A percentile compares a stretch with the other conserved stretches of the same genome.
phyloP scores from a whole-genome alignment of 2,888 invertebrate species.

The Amblyjoppa proteus region DNA sequence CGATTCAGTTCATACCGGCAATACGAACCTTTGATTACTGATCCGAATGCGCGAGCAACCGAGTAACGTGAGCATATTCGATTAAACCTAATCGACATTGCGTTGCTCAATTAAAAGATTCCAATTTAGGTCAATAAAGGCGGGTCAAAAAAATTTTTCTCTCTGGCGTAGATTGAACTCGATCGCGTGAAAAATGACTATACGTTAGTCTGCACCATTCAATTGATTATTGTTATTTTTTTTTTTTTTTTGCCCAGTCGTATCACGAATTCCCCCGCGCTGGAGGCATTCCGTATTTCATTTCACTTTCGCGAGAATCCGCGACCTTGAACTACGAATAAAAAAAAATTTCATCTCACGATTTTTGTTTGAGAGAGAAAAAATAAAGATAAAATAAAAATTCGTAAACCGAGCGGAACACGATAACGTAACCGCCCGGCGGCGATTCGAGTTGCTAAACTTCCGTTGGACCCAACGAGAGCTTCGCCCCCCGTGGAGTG shows the following conservation, averaged over 20 bases:
- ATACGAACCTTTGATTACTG: background rate
- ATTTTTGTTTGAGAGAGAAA: background rate
- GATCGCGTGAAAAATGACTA: too few relatives aligned
- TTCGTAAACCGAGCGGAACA: background rate
- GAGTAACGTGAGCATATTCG: background rate
- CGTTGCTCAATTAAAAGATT: background rate
- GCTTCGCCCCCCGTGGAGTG: conserved; percentile 2
- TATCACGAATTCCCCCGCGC: too few relatives aligned
- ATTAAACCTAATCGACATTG: background rate
- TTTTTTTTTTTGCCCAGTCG: too few relatives aligned
- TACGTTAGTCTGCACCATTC: too few relatives aligned
- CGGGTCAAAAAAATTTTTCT: too few relatives aligned
- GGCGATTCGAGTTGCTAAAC: conserved; percentile 10
- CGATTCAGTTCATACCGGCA: background rate
- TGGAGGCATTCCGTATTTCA: too few relatives aligned
- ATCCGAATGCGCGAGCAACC: background rate
- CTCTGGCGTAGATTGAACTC: too few relatives aligned
- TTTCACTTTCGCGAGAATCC: too few relatives aligned
- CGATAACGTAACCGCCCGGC: background rate
- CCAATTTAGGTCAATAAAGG: too few relatives aligned
- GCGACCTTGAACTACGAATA: too few relatives aligned
- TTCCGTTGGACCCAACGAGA: background rate
- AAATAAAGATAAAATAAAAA: background rate
- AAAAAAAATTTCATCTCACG: too few relatives aligned
- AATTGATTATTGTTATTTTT: too few relatives aligned